Evolutionary conservation across 2,113 vertebrate genomes (phyloP), one percentile per base, ranked within the genome.

Genomic region (Peucedramus taeniatus): DNA sequence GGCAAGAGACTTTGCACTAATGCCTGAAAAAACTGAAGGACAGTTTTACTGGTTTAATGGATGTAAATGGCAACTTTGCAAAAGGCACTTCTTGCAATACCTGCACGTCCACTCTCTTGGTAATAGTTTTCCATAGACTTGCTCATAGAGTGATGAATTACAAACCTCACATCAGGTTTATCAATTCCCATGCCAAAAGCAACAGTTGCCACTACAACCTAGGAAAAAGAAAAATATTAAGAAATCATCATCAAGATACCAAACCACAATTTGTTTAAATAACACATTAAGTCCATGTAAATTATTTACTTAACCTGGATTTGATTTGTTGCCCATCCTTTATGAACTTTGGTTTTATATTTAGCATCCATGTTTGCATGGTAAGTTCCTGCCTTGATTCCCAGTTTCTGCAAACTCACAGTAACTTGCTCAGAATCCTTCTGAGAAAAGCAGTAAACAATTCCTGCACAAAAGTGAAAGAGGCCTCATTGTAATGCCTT

Each of bases 111-210:
- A 44, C 99, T 99, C 97, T 99, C 99, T 64, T 99, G 99, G 96
- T 99, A 99, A 88, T 99, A 99, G 97, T 99, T 99, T 97, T 99
- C 99, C 83, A 99, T 98, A 51, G 99, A 99, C 95, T 99, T 99
- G 97, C 99, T 99, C 98, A 99, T 98, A 64, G 99, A 99, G 97
- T 99, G 99, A 93, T 99, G 99, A 93, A 99, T 99, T 40, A 99
- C 98, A 92, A 99, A 99, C 66, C 99, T 97, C 70, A 99, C 99
- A 33, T 99, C 98, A 13, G 99, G 97, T 68, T 99, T 99, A 97
- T 99, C 99, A 53, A 99, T 99, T 83, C 99, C 99, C 99, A 99
- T 99, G 18, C 99, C 99, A 94, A 99, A 99, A 11, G 99, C 99
- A 89, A 99, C 99, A 0, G 99, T 99, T 12, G 99, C 99, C 47